Base-by-base conservation (phyloP, 2,888 invertebrate genomes). In the Antheraea assamensis region DNA sequence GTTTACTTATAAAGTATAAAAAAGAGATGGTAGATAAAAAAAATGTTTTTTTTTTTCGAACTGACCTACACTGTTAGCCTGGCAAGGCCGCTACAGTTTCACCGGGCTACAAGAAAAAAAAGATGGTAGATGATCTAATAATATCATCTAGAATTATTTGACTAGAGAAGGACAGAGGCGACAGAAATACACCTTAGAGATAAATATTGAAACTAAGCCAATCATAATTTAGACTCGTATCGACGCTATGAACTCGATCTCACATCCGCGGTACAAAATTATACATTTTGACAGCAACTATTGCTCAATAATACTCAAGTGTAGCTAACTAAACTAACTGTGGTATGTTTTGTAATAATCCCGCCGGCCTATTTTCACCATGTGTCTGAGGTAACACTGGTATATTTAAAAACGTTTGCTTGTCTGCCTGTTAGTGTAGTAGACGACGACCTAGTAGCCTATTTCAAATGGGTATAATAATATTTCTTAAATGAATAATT, bases 151-250 rank as follows among this genome's bases (percentile, higher is more conserved):
- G 3, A 24, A n/a, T 58, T 21, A n/a, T 24, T 58, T 58, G 58
- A 58, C 61, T 61, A 61, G 17, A 30, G 61, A 64, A 64, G 27
- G 30, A 15, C 27, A 27, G 3, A 64, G 27, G 17, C 61, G 27
- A 27, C 27, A 17, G 17, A 30, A 64, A 64, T 61, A 61, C 73
- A 74, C 42, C 71, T 75, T 76, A 75, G 74, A 75, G 74, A 74
- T 27, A 30, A 64, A 64, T 64, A 64, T 71, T 81, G 79, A 76
- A 77, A 78, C n/a, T 68, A 35, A 35, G 35, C 68, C 68, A 68
- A 68, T 35, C 35, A 68, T 68, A 68, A 68, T 68, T 8, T 35
- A 21, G 31, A 68, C 13, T 68, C 31, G 8, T 21, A 68, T 35
- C 10, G 68, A 35, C 35, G 68, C 35, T 68, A 35, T 35, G 68